phyloP scores from a whole-genome alignment of 2,113 vertebrate species.

The Prinia subflava region DNA sequence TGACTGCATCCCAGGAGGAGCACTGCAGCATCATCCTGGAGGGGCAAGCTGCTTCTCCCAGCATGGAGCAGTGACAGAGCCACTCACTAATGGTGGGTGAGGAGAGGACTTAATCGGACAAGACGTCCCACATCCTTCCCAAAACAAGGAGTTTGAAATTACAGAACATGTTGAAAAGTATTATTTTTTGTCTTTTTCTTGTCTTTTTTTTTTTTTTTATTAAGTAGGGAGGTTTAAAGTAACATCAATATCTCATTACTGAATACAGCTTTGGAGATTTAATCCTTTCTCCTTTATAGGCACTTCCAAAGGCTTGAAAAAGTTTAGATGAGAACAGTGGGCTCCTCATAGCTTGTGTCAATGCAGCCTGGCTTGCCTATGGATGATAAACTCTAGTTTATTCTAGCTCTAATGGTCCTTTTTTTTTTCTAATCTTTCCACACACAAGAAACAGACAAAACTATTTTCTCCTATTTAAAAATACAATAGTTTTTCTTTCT shows the following conservation, averaged over 20 bases:
- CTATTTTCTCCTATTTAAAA: neutral
- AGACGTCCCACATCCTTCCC: neutral
- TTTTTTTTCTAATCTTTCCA: neutral
- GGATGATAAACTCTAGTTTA: neutral
- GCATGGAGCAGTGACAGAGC: neutral
- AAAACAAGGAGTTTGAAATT: neutral
- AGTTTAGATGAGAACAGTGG: neutral
- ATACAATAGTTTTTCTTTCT: neutral
- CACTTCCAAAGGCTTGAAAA: neutral
- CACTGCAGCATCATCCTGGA: rapidly evolving
- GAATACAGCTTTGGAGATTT: neutral
- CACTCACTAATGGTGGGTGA: neutral
- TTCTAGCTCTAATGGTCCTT: neutral
- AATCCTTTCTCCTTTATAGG: neutral
- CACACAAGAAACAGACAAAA: neutral
- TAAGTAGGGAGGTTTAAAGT: neutral
- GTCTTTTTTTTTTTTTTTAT: no score
- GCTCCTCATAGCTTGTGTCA: neutral
- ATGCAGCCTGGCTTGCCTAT: neutral
- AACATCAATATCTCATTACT: neutral
- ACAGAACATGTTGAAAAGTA: neutral
- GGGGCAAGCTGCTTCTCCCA: neutral
- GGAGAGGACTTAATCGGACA: neutral
- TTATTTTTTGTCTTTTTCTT: neutral
- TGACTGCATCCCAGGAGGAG: neutral